Percentiles rank a stretch among this genome's conserved stretches.
Evolutionary conservation across 2,113 vertebrate species (phyloP).

Genomic region (Sturnira hondurensis): DNA sequence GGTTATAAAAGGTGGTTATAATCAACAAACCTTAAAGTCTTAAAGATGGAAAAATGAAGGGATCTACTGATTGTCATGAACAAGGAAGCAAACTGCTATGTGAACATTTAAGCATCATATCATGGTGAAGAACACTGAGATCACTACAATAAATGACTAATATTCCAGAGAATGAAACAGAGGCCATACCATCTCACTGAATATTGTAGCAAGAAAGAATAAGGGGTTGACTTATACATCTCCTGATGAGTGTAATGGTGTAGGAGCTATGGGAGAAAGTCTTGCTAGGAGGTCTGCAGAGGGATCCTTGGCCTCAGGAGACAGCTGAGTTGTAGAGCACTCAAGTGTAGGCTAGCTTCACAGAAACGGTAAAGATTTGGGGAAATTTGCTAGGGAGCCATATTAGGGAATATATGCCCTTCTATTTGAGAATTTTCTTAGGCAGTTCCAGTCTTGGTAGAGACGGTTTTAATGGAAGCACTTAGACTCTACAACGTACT

Average conservation of each 20-base stretch:
- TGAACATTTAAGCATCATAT: background rate
- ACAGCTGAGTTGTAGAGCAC: background rate
- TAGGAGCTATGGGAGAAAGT: background rate
- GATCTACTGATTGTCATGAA: background rate
- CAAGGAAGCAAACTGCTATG: background rate
- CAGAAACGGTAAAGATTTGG: background rate
- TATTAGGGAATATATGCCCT: background rate
- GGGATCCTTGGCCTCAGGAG: background rate
- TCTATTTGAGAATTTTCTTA: background rate
- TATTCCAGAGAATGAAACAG: background rate
- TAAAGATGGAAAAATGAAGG: background rate
- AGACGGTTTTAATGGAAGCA: background rate
- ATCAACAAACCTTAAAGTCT: background rate
- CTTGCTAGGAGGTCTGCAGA: background rate
- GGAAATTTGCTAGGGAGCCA: background rate
- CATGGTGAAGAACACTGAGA: background rate
- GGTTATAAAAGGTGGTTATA: background rate
- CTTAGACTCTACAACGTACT: background rate
- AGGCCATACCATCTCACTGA: background rate
- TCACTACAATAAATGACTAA: background rate
- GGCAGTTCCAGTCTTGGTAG: background rate
- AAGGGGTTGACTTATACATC: background rate
- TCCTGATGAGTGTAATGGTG: background rate
- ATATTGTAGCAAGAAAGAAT: background rate
- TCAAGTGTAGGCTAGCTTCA: background rate